Conservation (phyloP, 1,140 invertebrate genomes). For the Papilio xuthus region DNA sequence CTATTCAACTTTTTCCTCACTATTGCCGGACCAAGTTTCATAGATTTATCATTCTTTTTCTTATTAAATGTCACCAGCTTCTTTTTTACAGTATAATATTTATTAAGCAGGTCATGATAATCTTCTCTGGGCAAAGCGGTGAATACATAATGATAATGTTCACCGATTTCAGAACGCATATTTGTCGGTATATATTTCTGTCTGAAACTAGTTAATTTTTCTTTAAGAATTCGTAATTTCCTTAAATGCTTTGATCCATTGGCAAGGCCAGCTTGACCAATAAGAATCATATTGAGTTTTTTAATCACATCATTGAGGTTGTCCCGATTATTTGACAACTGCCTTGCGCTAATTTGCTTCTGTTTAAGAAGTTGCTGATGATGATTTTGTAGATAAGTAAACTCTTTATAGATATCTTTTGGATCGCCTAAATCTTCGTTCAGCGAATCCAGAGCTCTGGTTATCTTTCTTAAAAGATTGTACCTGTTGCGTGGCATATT, state of each 20-base stretch:
- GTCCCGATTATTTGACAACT: conserved; percentile 74
- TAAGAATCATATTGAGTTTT: conserved; percentile 80
- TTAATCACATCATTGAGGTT: conserved; percentile 70
- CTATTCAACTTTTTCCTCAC: conserved; percentile 49
- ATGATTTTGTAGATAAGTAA: conserved; percentile 69
- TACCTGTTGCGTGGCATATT: conserved; percentile 70
- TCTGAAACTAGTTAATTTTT: conserved; percentile 68
- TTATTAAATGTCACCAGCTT: conserved; percentile 42
- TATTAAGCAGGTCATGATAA: conserved; percentile 74
- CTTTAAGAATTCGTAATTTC: conserved; percentile 70
- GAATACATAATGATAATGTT: conserved; percentile 80
- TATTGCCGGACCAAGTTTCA: conserved; percentile 48
- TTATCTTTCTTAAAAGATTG: conserved; percentile 60
- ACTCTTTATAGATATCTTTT: conserved; percentile 63
- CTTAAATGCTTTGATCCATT: conserved; percentile 77
- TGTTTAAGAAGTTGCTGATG: conserved; percentile 70
- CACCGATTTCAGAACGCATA: conserved; percentile 75
- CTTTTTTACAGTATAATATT: conserved; percentile 60
- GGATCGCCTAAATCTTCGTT: conserved; percentile 71
- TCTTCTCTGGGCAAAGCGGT: conserved; percentile 72
- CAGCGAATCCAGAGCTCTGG: conserved; percentile 63
- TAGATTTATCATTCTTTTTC: conserved; percentile 51
- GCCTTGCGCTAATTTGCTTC: conserved; percentile 74
- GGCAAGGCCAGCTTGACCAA: conserved; percentile 80
- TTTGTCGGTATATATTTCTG: conserved; percentile 68